Conservation (phyloP, 1,140 invertebrate genomes). For the Pectinophora gossypiella region DNA sequence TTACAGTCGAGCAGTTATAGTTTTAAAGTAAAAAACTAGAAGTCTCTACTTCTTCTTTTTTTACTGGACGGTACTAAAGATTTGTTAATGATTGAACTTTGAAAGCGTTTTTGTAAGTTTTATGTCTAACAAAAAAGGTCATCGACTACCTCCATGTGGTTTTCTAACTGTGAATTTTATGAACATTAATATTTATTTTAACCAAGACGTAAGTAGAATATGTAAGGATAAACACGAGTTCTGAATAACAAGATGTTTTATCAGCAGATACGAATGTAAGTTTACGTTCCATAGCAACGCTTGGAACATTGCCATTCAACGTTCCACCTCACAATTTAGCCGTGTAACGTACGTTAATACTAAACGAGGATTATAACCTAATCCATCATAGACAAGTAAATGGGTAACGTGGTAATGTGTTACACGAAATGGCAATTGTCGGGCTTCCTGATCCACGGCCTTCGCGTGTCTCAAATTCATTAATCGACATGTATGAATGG, state of each 20-base stretch:
- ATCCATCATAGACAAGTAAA: neutral
- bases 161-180: too few species aligned
- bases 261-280: neutral
- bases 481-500: conserved; percentile 1
- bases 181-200: neutral
- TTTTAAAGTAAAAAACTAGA: too few species aligned
- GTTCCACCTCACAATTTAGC: neutral
- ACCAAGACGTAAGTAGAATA: neutral
- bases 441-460: conserved; percentile 6
- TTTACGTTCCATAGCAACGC: neutral
- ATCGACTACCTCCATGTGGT: too few species aligned
- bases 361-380: neutral
- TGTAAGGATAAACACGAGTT: neutral
- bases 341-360: too few species aligned
- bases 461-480: conserved; percentile 8
- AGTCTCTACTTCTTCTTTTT: too few species aligned
- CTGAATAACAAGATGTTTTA: neutral
- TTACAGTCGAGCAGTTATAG: too few species aligned
- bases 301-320: neutral
- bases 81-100: too few species aligned
- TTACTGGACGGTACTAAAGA: too few species aligned
- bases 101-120: too few species aligned
- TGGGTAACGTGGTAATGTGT: neutral
- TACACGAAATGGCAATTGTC: conserved; percentile 2
- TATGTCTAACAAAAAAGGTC: too few species aligned